These are phyloP conservation scores for Sciurus niger DNA, from an alignment of 2,113 vertebrate genomes.

Conservation along the genomic window DNA sequence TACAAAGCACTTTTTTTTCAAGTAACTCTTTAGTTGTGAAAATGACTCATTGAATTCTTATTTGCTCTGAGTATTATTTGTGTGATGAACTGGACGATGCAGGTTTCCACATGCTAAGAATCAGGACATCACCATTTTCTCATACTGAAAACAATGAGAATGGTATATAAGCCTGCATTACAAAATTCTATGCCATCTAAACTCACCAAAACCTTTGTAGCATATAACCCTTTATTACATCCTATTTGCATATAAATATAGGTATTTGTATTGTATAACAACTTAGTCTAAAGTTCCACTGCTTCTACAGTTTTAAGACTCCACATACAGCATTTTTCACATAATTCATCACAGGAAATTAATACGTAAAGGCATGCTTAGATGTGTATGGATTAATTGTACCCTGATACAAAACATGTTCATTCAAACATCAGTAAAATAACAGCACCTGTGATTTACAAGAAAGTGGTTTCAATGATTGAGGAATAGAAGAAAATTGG, in stretches of 20 bases:
- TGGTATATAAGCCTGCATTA: neutral
- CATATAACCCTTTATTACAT: neutral
- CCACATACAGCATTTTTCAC: slow-evolving; percentile 30
- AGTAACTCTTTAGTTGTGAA: neutral
- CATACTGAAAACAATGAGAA: neutral
- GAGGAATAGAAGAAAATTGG: neutral
- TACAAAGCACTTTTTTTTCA: neutral
- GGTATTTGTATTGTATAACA: neutral
- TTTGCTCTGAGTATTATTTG: neutral
- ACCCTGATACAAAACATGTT: slow-evolving; percentile 37
- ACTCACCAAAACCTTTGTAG: slow-evolving; percentile 7
- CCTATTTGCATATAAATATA: neutral
- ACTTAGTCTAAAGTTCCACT: neutral
- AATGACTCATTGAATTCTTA: slow-evolving; percentile 18
- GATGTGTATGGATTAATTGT: slow-evolving; percentile 70
- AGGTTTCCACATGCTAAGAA: neutral
- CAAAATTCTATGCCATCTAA: neutral
- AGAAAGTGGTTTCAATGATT: neutral
- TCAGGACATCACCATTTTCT: neutral
- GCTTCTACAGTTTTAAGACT: neutral
- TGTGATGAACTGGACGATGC: neutral
- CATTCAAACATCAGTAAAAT: slow-evolving; percentile 60
- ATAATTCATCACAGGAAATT: slow-evolving; percentile 43
- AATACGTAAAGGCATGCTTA: slow-evolving; percentile 30
- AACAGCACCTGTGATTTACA: slow-evolving; percentile 41